Conservation (phyloP, 2,888 invertebrate genomes). For the Lochmaea crataegi region DNA sequence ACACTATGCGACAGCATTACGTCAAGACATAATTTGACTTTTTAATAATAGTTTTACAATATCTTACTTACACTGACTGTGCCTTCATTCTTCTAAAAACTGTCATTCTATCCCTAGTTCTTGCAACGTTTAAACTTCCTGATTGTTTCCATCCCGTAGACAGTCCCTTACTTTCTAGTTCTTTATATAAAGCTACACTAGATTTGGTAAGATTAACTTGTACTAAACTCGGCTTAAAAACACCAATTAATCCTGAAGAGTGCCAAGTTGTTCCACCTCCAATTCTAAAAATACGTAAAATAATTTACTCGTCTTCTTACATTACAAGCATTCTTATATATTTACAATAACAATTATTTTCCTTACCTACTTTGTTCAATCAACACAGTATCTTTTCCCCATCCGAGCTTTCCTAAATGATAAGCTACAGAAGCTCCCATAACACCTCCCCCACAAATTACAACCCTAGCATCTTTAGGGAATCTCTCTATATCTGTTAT, state of each 20-base stretch:
- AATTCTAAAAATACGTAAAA: slow-evolving; percentile 66
- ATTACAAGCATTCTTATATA: neutral
- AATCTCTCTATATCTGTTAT: slow-evolving; percentile 44
- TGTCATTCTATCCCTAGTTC: slow-evolving; percentile 87
- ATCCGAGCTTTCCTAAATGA: slow-evolving; percentile 85
- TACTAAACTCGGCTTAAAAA: slow-evolving; percentile 84
- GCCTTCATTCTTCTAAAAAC: slow-evolving; percentile 87
- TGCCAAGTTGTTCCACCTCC: slow-evolving; percentile 87
- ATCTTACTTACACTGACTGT: slow-evolving; percentile 76
- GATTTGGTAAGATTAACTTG: slow-evolving; percentile 86
- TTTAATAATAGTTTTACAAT: slow-evolving; percentile 2
- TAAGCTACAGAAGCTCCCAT: slow-evolving; percentile 94
- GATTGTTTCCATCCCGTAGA: slow-evolving; percentile 92
- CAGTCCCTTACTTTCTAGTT: slow-evolving; percentile 77
- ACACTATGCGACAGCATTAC: no score
- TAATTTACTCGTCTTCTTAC: neutral
- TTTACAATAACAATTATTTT: slow-evolving; percentile 37
- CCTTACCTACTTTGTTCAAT: slow-evolving; percentile 85
- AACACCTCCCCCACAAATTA: slow-evolving; percentile 92
- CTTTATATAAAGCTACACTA: slow-evolving; percentile 79
- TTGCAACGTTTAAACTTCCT: slow-evolving; percentile 87
- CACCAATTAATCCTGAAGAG: slow-evolving; percentile 84
- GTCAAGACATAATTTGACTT: no score
- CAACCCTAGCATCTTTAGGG: slow-evolving; percentile 76
- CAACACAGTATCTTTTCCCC: slow-evolving; percentile 83